These are phyloP conservation scores for Eledona agricola DNA, from an alignment of 2,888 invertebrate species.

Conservation along the genomic window DNA sequence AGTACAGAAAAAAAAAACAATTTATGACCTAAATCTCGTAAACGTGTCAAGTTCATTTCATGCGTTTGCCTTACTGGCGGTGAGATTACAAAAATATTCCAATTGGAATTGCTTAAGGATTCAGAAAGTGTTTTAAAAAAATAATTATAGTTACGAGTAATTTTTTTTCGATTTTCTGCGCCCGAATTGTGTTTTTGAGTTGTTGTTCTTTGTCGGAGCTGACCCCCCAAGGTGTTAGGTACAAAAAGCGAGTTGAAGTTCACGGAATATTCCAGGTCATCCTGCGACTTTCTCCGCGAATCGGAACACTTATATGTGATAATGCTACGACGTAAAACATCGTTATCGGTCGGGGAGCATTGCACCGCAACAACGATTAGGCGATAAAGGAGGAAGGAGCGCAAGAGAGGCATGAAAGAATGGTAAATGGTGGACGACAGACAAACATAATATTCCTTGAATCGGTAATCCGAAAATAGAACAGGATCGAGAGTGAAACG, in stretches of 20 bases:
- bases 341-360: constrained; percentile 15
- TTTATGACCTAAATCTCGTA: no score
- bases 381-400: constrained; percentile 2
- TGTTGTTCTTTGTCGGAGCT: neutral
- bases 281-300: constrained; percentile 11
- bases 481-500: constrained; percentile 8
- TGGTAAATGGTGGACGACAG: constrained; percentile 2
- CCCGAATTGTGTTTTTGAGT: no score
- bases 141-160: no score
- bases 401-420: constrained; percentile 3
- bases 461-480: constrained; percentile 1
- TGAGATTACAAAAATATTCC: no score
- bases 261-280: neutral
- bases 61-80: no score
- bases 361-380: constrained; percentile 21
- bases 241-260: neutral
- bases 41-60: no score
- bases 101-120: no score
- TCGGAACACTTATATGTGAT: constrained; percentile 2
- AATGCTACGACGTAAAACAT: constrained; percentile 16
- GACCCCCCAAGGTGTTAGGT: neutral
- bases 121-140: no score
- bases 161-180: no score
- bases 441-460: no score
- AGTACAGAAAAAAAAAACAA: no score